Conservation (phyloP, 2,797 vertebrate species). For the Dromococcyx pavoninus region DNA sequence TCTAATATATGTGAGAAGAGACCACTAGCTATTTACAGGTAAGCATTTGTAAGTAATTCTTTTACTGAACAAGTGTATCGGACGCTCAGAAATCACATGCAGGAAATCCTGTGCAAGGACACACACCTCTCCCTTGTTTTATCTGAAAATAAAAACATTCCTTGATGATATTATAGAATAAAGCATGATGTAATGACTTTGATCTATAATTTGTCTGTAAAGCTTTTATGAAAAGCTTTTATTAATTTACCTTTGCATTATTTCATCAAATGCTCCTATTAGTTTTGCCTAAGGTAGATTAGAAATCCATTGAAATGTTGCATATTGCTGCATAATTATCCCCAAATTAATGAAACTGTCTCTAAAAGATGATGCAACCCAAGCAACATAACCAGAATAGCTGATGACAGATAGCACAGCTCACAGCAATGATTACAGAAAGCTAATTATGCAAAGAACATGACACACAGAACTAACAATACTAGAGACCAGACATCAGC, state of each 20-base stretch:
- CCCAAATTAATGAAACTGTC: not conserved
- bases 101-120: no score
- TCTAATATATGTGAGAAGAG: not conserved
- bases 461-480: rapidly evolving
- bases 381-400: not conserved
- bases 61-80: not conserved
- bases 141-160: not conserved
- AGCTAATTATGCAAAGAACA: not conserved
- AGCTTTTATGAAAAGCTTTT: not conserved
- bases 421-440: not conserved
- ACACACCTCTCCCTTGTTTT: not conserved
- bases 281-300: not conserved
- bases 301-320: not conserved
- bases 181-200: not conserved
- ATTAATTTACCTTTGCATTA: not conserved
- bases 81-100: not conserved
- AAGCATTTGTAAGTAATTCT: not conserved
- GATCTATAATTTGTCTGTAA: not conserved
- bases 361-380: not conserved
- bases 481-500: not conserved
- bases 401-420: not conserved
- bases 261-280: not conserved
- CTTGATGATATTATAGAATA: not conserved
- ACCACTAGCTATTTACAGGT: not conserved
- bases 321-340: not conserved